Conservation (phyloP, 2,888 invertebrate genomes). For the Siphlonurus alternatus region DNA sequence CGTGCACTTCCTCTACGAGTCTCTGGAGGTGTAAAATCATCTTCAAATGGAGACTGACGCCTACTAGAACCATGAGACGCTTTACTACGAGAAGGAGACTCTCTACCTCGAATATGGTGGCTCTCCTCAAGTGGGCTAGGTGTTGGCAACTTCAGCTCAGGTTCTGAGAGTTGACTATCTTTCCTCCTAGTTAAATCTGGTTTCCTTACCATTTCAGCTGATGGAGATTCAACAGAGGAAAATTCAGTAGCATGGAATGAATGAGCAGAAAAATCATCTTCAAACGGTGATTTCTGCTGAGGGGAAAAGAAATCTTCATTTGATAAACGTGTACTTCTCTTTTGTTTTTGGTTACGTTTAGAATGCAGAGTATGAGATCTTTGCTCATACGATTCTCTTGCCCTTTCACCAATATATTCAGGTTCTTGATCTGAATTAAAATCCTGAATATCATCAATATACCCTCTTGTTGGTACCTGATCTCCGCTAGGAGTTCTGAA, state of each 20-base stretch:
- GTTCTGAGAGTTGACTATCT: not conserved
- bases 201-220: not conserved
- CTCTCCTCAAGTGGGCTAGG: constrained; percentile 17
- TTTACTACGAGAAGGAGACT: not conserved
- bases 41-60: constrained; percentile 44
- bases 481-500: constrained; percentile 3
- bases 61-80: constrained; percentile 25
- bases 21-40: constrained; percentile 42
- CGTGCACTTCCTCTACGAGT: constrained; percentile 10
- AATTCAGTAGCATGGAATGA: constrained; percentile 19
- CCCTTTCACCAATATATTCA: not conserved
- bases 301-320: not conserved
- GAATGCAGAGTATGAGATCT: constrained; percentile 4
- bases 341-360: constrained; percentile 1
- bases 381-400: not conserved
- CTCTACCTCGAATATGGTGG: not conserved
- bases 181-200: not conserved
- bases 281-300: constrained; percentile 34
- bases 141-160: not conserved
- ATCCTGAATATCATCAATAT: too few species aligned
- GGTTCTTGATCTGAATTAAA: constrained; percentile 4
- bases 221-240: not conserved
- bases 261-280: constrained; percentile 37
- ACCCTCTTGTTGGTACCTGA: not conserved
- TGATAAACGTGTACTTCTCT: not conserved